Base-by-base conservation (phyloP, 2,888 invertebrate genomes). In the Stegana nigrithorax region DNA sequence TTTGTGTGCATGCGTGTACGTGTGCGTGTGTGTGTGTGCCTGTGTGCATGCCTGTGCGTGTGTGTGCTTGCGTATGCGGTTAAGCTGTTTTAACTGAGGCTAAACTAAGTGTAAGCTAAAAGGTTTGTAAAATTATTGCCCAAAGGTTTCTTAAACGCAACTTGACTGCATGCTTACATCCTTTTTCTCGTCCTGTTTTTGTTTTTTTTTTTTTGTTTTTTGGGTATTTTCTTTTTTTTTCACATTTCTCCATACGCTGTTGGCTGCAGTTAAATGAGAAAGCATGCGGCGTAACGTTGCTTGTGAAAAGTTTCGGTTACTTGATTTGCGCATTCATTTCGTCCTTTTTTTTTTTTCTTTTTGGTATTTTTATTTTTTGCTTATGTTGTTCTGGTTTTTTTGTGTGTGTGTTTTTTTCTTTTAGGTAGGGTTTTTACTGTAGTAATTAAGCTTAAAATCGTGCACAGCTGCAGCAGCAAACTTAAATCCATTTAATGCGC, bases 51-150 rank as follows among this genome's bases (percentile, higher is more conserved):
- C 12, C n/a, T 32, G 14, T 29, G 53, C 19, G 19, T 29, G 25
- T 29, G 17, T 53, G 14, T 32, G 17, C 10, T 2, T 7, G 25
- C 23, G 23, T 23, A 10, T 36, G 12, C 21, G 53, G 32, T 55
- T 55, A 21, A 32, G 53, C 32, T 55, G 19, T 10, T 32, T 67
- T 73, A 73, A 71, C 68, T 71, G 53, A 65, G 68, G 73, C 71
- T 64, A 65, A 65, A 71, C 69, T 67, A 71, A 72, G 71, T 72
- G 68, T 47, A 47, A 47, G 47, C 12, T 47, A 47, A 23, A 47
- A 47, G 12, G 23, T 47, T 47, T 10, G 47, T 21, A n/a, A 47
- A 47, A 23, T 47, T 47, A 47, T 47, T 47, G 25, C 47, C 45
- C n/a, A 12, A 47, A 23, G 25, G 23, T 23, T 21, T 47, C 10